Base-by-base conservation (phyloP, 2,888 invertebrate species). In the Drosophila emarginata region DNA sequence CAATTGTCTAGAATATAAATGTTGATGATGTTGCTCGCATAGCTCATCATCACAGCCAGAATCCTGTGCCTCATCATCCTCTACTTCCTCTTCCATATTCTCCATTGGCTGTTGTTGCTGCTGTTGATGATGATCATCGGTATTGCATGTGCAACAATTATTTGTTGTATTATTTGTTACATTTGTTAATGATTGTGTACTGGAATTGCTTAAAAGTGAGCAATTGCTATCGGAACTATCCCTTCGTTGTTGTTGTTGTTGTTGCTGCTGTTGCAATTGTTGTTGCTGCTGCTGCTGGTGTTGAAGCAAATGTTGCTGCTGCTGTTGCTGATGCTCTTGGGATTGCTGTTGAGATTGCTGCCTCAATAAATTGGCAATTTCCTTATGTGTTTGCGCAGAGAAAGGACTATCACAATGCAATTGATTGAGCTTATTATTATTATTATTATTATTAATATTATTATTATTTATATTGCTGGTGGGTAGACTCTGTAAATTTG, bases 151-250 rank as follows among this genome's bases (percentile, higher is more conserved):
- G 78, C 91, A 90, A 64, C 88, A 81, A 54, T 85, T 86, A 60
- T 77, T 72, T 36, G 78, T 72, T 36, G 78, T 79, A 51, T 58
- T 72, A 65, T 32, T 74, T 68, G 66, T 70, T 28, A 54, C 63
- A 56, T 78, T 75, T 9, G 72, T 83, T 39, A 83, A 71, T 57
- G 79, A 89, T 62, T 89, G 89, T 7, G 89, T 90, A 66, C 91
- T 91, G 37, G 91, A 91, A 52, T 91, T 90, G 86, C 92, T 91
- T 64, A 91, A 87, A 76, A 91, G 77, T 63, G 92, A 92, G 51
- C 91, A 91, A 77, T 91, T 91, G 76, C 91, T 91, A 64, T 91
- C 92, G 58, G 90, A 91, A 78, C 92, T 91, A 57, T 91, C 91
- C 39, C 91, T 89, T 11, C 92, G 87, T 61, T 89, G 87, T 28